A percentile compares a stretch with the other conserved stretches of the same genome.
phyloP scores from a whole-genome alignment of 2,888 invertebrate species.

The Hymenopus coronatus region DNA sequence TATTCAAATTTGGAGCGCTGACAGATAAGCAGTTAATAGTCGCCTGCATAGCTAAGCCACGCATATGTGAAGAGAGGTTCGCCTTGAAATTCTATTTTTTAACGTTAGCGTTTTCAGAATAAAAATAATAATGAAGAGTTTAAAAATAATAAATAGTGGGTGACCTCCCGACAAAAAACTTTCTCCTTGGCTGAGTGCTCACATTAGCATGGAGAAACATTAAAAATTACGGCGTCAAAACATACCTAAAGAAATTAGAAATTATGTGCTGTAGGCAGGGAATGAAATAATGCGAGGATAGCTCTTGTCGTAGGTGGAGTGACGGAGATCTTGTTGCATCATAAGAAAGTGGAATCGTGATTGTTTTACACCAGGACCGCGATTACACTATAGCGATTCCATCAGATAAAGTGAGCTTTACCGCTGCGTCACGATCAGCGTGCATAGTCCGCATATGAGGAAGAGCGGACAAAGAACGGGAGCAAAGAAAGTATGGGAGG shows the following conservation, averaged over 20 bases:
- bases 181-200: neutral
- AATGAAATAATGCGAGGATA: neutral
- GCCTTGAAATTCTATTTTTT: neutral
- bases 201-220: neutral
- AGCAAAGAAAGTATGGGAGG: too few relatives aligned
- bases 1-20: neutral
- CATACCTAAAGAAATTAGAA: neutral
- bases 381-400: neutral
- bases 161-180: neutral
- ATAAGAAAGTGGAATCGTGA: neutral
- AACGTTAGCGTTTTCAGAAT: neutral
- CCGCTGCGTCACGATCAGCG: neutral
- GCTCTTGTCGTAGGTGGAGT: neutral
- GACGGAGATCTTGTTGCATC: neutral
- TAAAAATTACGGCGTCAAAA: neutral
- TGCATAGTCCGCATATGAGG: neutral
- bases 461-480: neutral
- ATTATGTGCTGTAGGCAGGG: neutral
- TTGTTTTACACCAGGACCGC: neutral
- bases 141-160: neutral
- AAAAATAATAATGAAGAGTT: neutral
- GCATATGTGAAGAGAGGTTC: neutral
- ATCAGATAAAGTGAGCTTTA: neutral
- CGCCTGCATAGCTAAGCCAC: neutral
- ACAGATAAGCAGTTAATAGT: neutral